Base-by-base conservation (phyloP, 2,113 vertebrate genomes). In the Columba livia region DNA sequence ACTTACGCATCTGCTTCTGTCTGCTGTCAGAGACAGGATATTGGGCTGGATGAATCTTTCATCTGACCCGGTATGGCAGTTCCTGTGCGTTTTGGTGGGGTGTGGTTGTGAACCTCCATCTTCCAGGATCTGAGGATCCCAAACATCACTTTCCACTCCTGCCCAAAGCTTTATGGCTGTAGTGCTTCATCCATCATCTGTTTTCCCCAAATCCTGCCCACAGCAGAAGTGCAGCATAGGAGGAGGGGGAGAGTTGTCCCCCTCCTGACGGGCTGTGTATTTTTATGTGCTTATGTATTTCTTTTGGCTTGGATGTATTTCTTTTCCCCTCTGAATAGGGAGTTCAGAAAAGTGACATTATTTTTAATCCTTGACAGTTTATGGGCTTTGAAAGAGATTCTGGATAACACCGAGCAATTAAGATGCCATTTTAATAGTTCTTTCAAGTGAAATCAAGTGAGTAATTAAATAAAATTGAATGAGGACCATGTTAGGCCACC, bases 381-480 rank as follows among this genome's bases (percentile, higher is more conserved):
- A 71, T 89, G 92, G 94, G 79, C 94, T 98, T 97, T 95, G 97
- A 95, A 95, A 91, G 88, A 96, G 93, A 96, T 91, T 95, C 93
- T 89, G 95, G 97, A 90, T 96, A 97, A 91, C 71, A 57, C 82
- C 72, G 88, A 93, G 95, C 97, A 97, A 98, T 98, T 97, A 97
- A 96, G 96, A 97, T 94, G 94, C 88, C 94, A 95, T 97, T 96
- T 98, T 97, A 97, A 96, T 96, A 86, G 96, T 69, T 95, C 97
- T 97, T 98, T 97, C 97, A 96, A 97, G 94, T 92, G 95, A 96
- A 98, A 97, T 97, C 96, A 97, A 97, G 96, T 96, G 94, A 94
- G 78, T 97, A 96, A 95, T 96, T 93, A 92, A 96, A 96, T 97
- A 96, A 97, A 97, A 97, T 79, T 94, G 92, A 97, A 96, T 93